Evolutionary conservation across 92 coral and sea anemone genomes (phyloP).

Genomic region (Scolanthus callimorphus): DNA sequence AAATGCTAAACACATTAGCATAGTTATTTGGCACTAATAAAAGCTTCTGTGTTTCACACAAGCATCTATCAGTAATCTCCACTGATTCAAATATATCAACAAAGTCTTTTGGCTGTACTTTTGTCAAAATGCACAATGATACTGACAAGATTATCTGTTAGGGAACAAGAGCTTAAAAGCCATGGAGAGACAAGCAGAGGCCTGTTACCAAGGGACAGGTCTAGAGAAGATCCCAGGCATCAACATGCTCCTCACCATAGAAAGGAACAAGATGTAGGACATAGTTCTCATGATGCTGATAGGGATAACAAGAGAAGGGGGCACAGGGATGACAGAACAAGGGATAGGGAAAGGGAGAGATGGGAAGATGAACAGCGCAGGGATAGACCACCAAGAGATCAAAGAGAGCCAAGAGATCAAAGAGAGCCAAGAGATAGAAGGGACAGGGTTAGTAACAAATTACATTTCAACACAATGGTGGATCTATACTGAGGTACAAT

Average conservation of each 20-base stretch:
- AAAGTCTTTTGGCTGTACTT: too few species aligned
- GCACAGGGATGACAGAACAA: background rate
- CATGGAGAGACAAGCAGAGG: background rate
- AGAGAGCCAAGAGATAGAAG: background rate
- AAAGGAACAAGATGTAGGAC: slow-evolving; percentile 4
- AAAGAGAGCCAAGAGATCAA: background rate
- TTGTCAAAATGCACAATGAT: too few species aligned
- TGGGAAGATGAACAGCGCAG: background rate
- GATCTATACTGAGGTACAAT: too few species aligned
- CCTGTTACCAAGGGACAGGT: background rate
- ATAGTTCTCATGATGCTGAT: background rate
- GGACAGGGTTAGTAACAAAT: background rate
- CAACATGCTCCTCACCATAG: background rate
- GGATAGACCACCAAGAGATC: background rate
- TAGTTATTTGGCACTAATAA: too few species aligned
- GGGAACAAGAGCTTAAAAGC: background rate
- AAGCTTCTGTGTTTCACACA: too few species aligned
- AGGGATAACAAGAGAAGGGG: background rate
- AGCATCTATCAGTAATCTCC: too few species aligned
- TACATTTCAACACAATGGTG: too few species aligned
- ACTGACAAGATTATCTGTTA: background rate
- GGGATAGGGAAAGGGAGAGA: slow-evolving; percentile 6
- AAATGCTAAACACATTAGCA: too few species aligned
- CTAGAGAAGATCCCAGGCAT: slow-evolving; percentile 4
- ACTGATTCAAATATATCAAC: too few species aligned